These are phyloP conservation scores for Philonicus albiceps DNA, from an alignment of 2,888 invertebrate genomes.

Conservation along the genomic window DNA sequence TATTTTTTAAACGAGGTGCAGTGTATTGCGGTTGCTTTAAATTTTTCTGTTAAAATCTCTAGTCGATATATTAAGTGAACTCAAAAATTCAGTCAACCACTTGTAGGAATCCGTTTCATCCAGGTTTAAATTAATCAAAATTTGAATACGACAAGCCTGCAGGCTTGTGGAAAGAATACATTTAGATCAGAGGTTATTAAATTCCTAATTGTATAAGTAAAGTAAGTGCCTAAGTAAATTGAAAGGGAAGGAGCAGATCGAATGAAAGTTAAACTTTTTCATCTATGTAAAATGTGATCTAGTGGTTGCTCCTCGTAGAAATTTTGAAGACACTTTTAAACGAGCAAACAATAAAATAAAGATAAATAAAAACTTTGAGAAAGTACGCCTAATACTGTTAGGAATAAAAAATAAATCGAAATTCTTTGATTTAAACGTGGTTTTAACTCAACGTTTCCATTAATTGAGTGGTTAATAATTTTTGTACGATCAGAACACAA, in stretches of 20 bases:
- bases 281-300: no score
- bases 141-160: background rate
- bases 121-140: background rate
- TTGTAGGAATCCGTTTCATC: background rate
- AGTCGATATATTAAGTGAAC: background rate
- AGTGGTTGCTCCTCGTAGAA: no score
- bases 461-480: no score
- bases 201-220: background rate
- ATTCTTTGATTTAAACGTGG: background rate
- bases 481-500: no score
- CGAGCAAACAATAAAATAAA: no score
- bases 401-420: background rate
- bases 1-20: background rate
- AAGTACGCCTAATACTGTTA: background rate
- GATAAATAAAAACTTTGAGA: no score
- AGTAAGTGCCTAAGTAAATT: background rate
- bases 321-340: no score
- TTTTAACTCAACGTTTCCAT: no score
- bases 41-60: background rate
- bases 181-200: background rate
- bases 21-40: background rate
- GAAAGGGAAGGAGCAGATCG: background rate
- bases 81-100: background rate
- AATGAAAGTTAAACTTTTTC: no score
- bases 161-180: background rate